Evolutionary conservation across 2,888 invertebrate genomes (phyloP).

Genomic region (Coleophora flavipennella): DNA sequence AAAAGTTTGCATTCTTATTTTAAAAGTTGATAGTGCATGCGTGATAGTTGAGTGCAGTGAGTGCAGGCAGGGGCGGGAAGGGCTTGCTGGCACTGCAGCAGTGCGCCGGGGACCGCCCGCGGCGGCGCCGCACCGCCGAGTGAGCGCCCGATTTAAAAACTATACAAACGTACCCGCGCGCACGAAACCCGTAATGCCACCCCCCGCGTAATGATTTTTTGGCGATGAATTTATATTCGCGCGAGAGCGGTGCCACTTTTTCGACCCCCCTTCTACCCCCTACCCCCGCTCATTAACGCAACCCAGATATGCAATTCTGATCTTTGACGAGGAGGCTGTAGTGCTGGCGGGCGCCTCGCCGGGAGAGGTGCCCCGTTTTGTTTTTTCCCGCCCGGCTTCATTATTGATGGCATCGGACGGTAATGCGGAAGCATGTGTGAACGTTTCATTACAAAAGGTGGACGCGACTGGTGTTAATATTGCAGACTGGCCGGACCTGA

Average conservation of each 20-base stretch:
- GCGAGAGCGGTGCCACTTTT: slow-evolving; percentile 75
- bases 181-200: slow-evolving; percentile 76
- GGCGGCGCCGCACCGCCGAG: slow-evolving; percentile 63
- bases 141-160: slow-evolving; percentile 71
- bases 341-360: slow-evolving; percentile 70
- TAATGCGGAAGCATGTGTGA: slow-evolving; percentile 74
- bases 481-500: slow-evolving; percentile 68
- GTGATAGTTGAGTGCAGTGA: slow-evolving; percentile 35
- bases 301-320: slow-evolving; percentile 79
- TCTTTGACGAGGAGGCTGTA: slow-evolving; percentile 75
- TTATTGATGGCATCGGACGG: slow-evolving; percentile 73
- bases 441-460: slow-evolving; percentile 73
- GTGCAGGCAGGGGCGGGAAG: slow-evolving; percentile 33
- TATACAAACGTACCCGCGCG: slow-evolving; percentile 68
- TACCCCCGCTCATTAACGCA: slow-evolving; percentile 75
- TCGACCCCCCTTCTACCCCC: slow-evolving; percentile 61
- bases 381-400: slow-evolving; percentile 74
- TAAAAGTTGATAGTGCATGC: slow-evolving; percentile 33
- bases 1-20: slow-evolving; percentile 8
- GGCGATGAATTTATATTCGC: slow-evolving; percentile 85
- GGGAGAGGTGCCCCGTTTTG: slow-evolving; percentile 70
- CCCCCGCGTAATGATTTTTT: slow-evolving; percentile 90
- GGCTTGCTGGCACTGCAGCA: slow-evolving; percentile 38
- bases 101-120: slow-evolving; percentile 50
- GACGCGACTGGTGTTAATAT: slow-evolving; percentile 70